Evolutionary conservation across 2,888 invertebrate species (phyloP), one percentile per base, ranked within the genome.

Genomic region (Thymelicus sylvestris): DNA sequence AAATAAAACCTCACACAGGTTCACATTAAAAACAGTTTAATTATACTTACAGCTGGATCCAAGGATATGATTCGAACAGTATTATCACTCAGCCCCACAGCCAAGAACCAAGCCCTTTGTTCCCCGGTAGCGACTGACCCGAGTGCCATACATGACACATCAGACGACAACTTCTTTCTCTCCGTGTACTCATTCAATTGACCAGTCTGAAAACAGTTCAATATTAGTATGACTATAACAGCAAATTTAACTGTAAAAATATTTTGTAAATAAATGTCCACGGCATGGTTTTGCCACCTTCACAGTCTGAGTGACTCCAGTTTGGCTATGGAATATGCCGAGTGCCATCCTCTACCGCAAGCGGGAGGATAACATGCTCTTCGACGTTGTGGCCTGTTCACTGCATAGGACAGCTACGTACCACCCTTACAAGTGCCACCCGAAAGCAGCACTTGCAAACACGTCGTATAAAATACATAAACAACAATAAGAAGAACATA

Each of bases 161-260:
- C 99, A 0, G 98, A 97, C 7, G 98, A 97, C 96, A 99, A 97
- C 85, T 99, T 98, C 83, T 99, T 98, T 10, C 99, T 95, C 86
- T 99, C 99, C 8, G 98, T 99, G 87, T 99, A 99, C 88, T 99
- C 99, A 91, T 99, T 99, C 65, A 99, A 93, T 88, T 99, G 98
- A 0, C 99, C 99, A 77, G 98, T 98, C 98, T 99, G 71, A 55
- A 39, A 73, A 52, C 8, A 19, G 19, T 55, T 12, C 6, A 6
- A 57, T 65, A 67, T 15, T 67, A 66, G 10, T 62, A 62, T 47
- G 59, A 61, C 7, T 1, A 1, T 47, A 19, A 0, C 24, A 66
- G 38, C 48, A 48, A 60, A 71, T 57, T 12, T 2, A 44, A 69
- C 59, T 7, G 24, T 12, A 31, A 41, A 59, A 8, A 19, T 24